These are phyloP conservation scores for Bombus balteatus DNA, from an alignment of 1,140 invertebrate genomes.

Conservation along the genomic window DNA sequence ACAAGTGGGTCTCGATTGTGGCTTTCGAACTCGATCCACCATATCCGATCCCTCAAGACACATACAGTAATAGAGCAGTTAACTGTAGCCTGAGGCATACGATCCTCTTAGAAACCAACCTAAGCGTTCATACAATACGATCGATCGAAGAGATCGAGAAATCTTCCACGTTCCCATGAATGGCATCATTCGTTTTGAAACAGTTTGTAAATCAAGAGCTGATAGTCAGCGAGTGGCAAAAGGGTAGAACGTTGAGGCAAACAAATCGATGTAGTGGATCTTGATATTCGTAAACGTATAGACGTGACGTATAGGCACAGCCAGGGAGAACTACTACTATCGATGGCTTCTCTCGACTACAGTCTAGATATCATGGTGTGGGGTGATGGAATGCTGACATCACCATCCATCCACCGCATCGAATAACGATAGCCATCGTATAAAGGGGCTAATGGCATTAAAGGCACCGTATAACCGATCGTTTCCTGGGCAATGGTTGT, in stretches of 20 bases:
- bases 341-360: slow-evolving; percentile 8
- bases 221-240: background rate
- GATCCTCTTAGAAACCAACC: background rate
- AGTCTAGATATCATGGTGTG: slow-evolving; percentile 31
- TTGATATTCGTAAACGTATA: slow-evolving; percentile 25
- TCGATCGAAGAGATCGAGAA: background rate
- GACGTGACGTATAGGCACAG: slow-evolving; percentile 15
- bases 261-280: slow-evolving; percentile 32
- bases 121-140: background rate
- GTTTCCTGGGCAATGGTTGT: slow-evolving; percentile 40
- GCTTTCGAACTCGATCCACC: background rate
- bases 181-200: background rate
- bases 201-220: background rate
- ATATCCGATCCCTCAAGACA: background rate
- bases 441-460: slow-evolving; percentile 64
- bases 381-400: slow-evolving; percentile 67
- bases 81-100: background rate
- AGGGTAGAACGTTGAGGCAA: slow-evolving; percentile 11
- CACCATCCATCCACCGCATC: slow-evolving; percentile 66
- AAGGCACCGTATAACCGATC: slow-evolving; percentile 53
- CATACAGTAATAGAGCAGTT: background rate
- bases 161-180: background rate
- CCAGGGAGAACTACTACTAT: slow-evolving; percentile 14
- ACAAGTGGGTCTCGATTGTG: background rate
- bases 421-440: slow-evolving; percentile 62